phyloP scores from a whole-genome alignment of 2,113 vertebrate species.

The Felis catus region F.catus_Fca126_mat1.0 CM031415.1:188416501-188417000 shows the following conservation, averaged over 20 bases:
- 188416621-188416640: background rate
- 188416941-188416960: constrained; percentile 16
- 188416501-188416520: too few species aligned
- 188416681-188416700: background rate
- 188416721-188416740: background rate
- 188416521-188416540: too few species aligned
- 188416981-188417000: constrained; percentile 44
- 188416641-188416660: background rate
- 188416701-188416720: background rate
- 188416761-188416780: background rate
- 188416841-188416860: background rate
- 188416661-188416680: background rate
- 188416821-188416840: background rate
- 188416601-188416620: background rate
- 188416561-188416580: too few species aligned
- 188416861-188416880: background rate
- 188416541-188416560: too few species aligned
- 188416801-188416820: background rate
- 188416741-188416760: background rate
- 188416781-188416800: background rate
- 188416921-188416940: background rate
- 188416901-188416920: background rate
- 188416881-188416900: background rate
- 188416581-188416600: too few species aligned
- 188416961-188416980: background rate